phyloP scores from a whole-genome alignment of 2,797 vertebrate species.

The Cyclopterus lumpus region DNA sequence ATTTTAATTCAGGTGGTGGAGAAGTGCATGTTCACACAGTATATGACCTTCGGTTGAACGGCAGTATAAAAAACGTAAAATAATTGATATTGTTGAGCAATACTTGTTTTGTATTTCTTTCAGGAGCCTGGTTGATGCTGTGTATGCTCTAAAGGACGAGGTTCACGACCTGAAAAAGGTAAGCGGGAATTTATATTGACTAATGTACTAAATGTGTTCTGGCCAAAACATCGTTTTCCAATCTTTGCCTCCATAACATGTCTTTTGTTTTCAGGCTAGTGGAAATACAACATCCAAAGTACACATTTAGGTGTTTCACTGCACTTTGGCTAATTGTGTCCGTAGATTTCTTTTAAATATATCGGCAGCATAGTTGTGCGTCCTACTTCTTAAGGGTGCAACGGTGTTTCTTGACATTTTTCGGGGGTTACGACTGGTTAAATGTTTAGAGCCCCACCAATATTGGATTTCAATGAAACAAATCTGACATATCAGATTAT shows the following conservation, averaged over 20 bases:
- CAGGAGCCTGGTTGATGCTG: constrained; percentile 97
- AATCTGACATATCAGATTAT: too few relatives aligned
- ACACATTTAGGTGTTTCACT: too few relatives aligned
- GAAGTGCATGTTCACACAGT: neutral
- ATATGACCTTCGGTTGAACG: neutral
- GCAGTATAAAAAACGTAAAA: neutral
- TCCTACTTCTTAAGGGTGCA: neutral
- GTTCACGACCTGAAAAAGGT: constrained; percentile 98
- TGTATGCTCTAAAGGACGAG: constrained; percentile 98
- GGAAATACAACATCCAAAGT: too few relatives aligned
- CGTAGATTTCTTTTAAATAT: too few relatives aligned
- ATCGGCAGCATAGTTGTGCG: too few relatives aligned
- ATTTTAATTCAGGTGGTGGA: neutral
- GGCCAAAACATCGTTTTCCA: neutral
- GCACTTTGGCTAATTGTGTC: too few relatives aligned
- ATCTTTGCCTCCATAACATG: too few relatives aligned
- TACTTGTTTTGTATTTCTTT: constrained; percentile 25
- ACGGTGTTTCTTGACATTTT: neutral
- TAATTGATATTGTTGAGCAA: neutral
- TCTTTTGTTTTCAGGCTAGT: too few relatives aligned
- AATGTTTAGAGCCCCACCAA: too few relatives aligned
- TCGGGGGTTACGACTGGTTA: too few relatives aligned
- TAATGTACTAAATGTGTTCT: neutral
- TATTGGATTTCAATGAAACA: too few relatives aligned
- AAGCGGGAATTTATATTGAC: constrained; percentile 23